Evolutionary conservation across 2,113 vertebrate genomes (phyloP), one percentile per base, ranked within the genome.

Genomic region (Columbina picui): DNA sequence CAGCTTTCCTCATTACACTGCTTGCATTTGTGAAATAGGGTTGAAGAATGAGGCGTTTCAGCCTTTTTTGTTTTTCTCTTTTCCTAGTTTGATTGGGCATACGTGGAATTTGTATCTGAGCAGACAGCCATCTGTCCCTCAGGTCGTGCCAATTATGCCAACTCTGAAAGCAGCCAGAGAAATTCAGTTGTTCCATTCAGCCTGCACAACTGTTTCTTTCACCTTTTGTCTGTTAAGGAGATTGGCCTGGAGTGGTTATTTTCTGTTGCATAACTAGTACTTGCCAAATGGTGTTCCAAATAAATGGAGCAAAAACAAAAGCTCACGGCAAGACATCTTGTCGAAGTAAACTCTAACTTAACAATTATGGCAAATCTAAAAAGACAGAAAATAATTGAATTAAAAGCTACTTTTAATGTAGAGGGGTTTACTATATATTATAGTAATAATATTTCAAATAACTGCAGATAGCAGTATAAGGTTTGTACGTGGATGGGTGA

Each of bases 101-200:
- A 73, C 22, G 64, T 89, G 61, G 43, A 84, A 61, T 93, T 74
- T 93, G 76, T 94, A 49, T 79, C 47, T 45, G 70, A 83, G 81
- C 5, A 91, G 87, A 16, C 49, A 52, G 63, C 95, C 95, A 93
- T 95, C 94, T 96, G 95, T 93, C 82, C 87, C 82, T 93, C 17
- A 64, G 59, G 70, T 89, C 9, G 8, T 93, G 87, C 91, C 93
- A 95, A 60, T 79, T 91, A 80, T 4, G 3, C 84, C 81, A 67
- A 20, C 81, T 93, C 59, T 87, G 74, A 87, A 87, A 93, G 61
- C 59, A 94, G 73, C 36, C 47, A 56, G 52, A 77, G 80, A 94
- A 94, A 81, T 85, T 38, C 21, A 32, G 38, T 79, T 91, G 69
- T 90, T 87, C 83, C 55, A 63, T n/a, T 94, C 36, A 91, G 71